Evolutionary conservation across 2,888 invertebrate species (phyloP).

Genomic region (Nemotelus pantherinus): DNA sequence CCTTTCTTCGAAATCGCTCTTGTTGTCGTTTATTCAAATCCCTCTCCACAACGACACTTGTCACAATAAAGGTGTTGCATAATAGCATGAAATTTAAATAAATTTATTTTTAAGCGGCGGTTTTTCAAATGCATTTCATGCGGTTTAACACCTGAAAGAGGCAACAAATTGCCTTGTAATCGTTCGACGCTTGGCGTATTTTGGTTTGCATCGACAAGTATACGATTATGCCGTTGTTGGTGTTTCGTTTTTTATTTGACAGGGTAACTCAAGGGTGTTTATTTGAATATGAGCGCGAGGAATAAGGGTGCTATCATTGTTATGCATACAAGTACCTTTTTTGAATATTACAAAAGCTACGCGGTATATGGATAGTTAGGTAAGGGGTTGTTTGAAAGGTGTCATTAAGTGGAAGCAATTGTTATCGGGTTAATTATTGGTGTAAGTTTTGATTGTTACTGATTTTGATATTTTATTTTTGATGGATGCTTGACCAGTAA

Average conservation of each 20-base stretch:
- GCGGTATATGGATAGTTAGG: constrained; percentile 33
- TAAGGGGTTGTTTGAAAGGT: constrained; percentile 43
- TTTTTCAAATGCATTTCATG: constrained; percentile 29
- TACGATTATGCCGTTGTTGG: background rate
- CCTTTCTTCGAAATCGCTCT: constrained; percentile 20
- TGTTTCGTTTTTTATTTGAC: background rate
- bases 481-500: no score
- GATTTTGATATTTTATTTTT: no score
- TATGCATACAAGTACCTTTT: constrained; percentile 31
- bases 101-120: constrained; percentile 45
- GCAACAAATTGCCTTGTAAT: constrained; percentile 31
- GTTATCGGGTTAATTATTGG: background rate
- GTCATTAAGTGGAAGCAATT: background rate
- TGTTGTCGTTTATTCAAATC: constrained; percentile 26
- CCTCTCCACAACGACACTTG: constrained; percentile 23
- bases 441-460: background rate
- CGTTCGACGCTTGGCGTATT: constrained; percentile 23
- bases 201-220: background rate
- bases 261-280: constrained; percentile 2
- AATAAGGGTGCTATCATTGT: constrained; percentile 20
- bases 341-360: constrained; percentile 47
- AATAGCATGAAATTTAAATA: constrained; percentile 48
- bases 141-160: constrained; percentile 31
- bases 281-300: constrained; percentile 32
- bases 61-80: constrained; percentile 32